A percentile compares a stretch with the other conserved stretches of the same genome.
These are phyloP conservation scores for Leptopilina boulardi DNA, from an alignment of 1,140 invertebrate species.

Conservation along the genomic window DNA sequence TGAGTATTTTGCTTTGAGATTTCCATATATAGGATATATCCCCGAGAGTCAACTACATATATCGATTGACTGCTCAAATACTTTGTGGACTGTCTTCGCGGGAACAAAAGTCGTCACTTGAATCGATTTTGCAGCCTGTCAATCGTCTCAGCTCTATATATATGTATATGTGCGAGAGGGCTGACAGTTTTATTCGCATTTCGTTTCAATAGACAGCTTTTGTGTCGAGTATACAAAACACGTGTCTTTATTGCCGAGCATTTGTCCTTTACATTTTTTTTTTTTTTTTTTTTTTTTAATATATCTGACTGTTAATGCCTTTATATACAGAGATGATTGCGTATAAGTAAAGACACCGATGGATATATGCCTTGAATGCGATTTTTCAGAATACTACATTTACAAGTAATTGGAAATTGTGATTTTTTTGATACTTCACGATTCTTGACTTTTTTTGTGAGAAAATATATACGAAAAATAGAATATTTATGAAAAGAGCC, in stretches of 20 bases:
- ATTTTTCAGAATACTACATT: constrained; percentile 46
- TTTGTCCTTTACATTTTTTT: constrained; percentile 27
- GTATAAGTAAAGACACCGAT: constrained; percentile 54
- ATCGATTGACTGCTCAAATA: constrained; percentile 14
- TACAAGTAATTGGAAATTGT: constrained; percentile 16
- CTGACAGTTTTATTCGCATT: neutral
- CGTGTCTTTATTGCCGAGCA: constrained; percentile 31
- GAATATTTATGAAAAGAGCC: no score
- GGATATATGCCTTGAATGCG: constrained; percentile 47
- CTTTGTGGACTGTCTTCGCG: neutral
- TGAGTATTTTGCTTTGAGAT: constrained; percentile 14
- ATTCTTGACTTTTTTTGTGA: neutral
- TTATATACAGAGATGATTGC: constrained; percentile 51
- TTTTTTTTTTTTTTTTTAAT: neutral
- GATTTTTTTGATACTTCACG: constrained; percentile 23
- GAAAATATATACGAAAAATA: no score
- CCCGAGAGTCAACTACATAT: neutral
- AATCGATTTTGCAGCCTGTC: constrained; percentile 11
- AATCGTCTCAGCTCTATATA: neutral
- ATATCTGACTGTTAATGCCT: constrained; percentile 39
- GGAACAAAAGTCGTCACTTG: constrained; percentile 1
- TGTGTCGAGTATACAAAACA: neutral
- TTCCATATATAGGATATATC: no score
- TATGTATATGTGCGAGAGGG: neutral
- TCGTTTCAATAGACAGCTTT: constrained; percentile 3